Conservation (phyloP, 2,888 invertebrate genomes). For the Tetranychus piercei region DNA sequence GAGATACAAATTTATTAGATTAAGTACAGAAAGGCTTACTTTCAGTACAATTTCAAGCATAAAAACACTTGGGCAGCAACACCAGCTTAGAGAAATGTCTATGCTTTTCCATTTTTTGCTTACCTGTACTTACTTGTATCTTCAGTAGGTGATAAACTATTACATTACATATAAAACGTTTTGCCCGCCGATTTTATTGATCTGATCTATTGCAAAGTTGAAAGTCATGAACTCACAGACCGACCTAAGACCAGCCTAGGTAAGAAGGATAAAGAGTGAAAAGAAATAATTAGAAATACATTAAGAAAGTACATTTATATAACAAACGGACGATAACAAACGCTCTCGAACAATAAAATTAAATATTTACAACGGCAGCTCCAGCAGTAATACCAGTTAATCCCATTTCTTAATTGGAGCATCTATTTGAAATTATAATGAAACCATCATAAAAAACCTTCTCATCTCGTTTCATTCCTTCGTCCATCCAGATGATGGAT, state of each 20-base stretch:
- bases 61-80: slow-evolving; percentile 92
- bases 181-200: slow-evolving; percentile 91
- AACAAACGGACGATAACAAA: too few species aligned
- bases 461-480: too few species aligned
- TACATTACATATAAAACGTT: slow-evolving; percentile 77
- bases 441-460: too few species aligned
- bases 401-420: slow-evolving; percentile 98
- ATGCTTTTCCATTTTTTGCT: neutral
- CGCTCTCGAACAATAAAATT: too few species aligned
- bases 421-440: too few species aligned
- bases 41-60: slow-evolving; percentile 94
- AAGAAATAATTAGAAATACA: slow-evolving; percentile 9
- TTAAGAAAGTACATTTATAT: neutral
- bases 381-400: slow-evolving; percentile 89
- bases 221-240: slow-evolving; percentile 97
- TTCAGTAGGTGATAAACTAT: slow-evolving; percentile 24
- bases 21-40: slow-evolving; percentile 38
- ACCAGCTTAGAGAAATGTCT: slow-evolving; percentile 40
- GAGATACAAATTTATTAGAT: neutral
- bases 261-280: neutral
- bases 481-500: too few species aligned
- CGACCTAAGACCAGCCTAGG: slow-evolving; percentile 61
- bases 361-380: slow-evolving; percentile 51
- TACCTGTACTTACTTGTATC: too few species aligned
- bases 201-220: slow-evolving; percentile 92